phyloP scores from a whole-genome alignment of 2,888 invertebrate species.

The Athripsodes cinereus region DNA sequence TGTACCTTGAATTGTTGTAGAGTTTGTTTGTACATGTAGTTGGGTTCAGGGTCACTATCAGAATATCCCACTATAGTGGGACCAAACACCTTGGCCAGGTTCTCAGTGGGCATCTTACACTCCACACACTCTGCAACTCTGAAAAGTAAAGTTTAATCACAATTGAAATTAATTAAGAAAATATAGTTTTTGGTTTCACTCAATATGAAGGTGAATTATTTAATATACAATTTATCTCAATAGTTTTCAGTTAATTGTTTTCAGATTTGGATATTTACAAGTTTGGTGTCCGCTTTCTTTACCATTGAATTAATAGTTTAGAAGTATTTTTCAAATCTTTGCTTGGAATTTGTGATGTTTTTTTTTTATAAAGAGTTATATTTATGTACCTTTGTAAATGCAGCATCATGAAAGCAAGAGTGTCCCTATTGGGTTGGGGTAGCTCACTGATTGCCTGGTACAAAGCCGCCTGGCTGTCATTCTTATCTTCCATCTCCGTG shows the following conservation, averaged over 20 bases:
- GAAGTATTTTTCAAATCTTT: background rate
- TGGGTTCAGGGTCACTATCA: conserved; percentile 62
- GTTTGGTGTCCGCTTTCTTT: too few species aligned
- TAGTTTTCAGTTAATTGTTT: background rate
- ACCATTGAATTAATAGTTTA: too few species aligned
- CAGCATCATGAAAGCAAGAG: conserved; percentile 84
- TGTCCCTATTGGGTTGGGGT: conserved; percentile 91
- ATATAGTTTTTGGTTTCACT: too few species aligned
- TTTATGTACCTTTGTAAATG: conserved; percentile 72
- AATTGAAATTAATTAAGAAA: too few species aligned
- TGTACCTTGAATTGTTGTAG: conserved; percentile 66
- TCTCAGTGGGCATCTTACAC: conserved; percentile 87
- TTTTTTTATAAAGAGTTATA: background rate
- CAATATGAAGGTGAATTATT: too few species aligned
- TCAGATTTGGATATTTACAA: conserved; percentile 9
- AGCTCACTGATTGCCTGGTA: conserved; percentile 75
- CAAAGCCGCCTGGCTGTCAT: conserved; percentile 58
- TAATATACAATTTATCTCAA: too few species aligned
- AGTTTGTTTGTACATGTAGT: conserved; percentile 71
- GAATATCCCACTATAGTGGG: conserved; percentile 93
- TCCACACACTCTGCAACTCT: conserved; percentile 77
- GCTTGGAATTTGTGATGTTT: background rate
- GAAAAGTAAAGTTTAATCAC: conserved; percentile 27
- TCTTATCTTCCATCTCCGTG: conserved; percentile 49
- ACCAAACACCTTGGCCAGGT: conserved; percentile 87